Conservation (phyloP, 2,888 invertebrate genomes). For the Eupithecia insigniata region DNA sequence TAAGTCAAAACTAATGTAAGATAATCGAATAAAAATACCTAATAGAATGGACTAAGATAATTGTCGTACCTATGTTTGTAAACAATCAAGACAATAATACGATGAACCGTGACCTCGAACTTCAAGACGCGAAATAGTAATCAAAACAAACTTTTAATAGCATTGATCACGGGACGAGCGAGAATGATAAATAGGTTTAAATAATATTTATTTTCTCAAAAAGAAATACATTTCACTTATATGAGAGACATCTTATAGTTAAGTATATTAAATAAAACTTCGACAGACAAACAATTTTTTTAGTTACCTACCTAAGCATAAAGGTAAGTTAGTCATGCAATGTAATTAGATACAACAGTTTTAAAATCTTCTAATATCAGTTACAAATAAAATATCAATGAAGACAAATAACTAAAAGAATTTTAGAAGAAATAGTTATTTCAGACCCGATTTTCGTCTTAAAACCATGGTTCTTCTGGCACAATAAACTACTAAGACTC, state of each 20-base stretch:
- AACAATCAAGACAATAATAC: slow-evolving; percentile 38
- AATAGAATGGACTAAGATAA: neutral
- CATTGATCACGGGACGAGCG: slow-evolving; percentile 18
- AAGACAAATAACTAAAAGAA: too few species aligned
- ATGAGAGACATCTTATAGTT: too few species aligned
- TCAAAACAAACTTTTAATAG: slow-evolving; percentile 19
- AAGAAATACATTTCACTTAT: too few species aligned
- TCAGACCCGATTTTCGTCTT: slow-evolving; percentile 2
- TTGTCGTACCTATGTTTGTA: slow-evolving; percentile 1
- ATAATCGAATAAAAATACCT: neutral
- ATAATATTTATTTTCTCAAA: too few species aligned
- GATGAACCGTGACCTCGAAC: slow-evolving; percentile 41
- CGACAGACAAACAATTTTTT: too few species aligned
- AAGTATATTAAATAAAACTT: too few species aligned
- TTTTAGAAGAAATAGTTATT: slow-evolving; percentile 12
- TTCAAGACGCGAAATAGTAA: slow-evolving; percentile 22
- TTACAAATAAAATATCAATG: too few species aligned
- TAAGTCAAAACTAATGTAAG: neutral
- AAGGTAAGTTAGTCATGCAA: too few species aligned
- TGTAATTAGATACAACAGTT: too few species aligned
- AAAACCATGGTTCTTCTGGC: slow-evolving; percentile 23
- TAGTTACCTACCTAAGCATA: too few species aligned
- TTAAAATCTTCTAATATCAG: too few species aligned
- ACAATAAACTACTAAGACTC: slow-evolving; percentile 28
- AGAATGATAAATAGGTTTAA: too few species aligned